Evolutionary conservation across 2,797 vertebrate species (phyloP).

Genomic region (Echeneis naucrates): DNA sequence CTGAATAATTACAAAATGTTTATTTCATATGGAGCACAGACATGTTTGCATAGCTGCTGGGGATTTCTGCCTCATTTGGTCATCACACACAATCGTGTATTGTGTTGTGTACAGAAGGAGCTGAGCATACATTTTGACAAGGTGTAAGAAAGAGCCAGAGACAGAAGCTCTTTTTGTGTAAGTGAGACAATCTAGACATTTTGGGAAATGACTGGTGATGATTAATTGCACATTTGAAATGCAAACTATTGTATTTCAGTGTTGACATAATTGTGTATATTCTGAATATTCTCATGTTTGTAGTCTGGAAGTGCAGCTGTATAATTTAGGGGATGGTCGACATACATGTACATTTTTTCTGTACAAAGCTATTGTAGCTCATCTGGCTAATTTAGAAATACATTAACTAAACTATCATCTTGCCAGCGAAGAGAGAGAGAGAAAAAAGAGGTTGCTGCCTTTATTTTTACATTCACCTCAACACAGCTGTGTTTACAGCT

Average conservation of each 20-base stretch:
- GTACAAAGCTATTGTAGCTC: background rate
- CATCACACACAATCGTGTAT: constrained; percentile 55
- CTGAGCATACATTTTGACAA: constrained; percentile 45
- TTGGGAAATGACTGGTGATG: constrained; percentile 23
- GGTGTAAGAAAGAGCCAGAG: constrained; percentile 33
- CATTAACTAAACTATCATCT: background rate
- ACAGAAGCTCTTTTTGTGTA: constrained; percentile 40
- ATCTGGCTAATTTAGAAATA: constrained; percentile 19
- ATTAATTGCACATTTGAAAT: constrained; percentile 16
- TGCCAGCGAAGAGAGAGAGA: background rate
- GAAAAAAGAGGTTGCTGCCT: constrained; percentile 27
- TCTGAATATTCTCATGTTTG: background rate
- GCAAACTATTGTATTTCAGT: background rate
- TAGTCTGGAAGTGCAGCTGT: background rate
- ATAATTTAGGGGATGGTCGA: background rate
- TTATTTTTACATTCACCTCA: constrained; percentile 45
- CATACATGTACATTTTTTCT: background rate
- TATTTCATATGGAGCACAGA: constrained; percentile 74
- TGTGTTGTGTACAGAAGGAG: constrained; percentile 50
- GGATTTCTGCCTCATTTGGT: constrained; percentile 80
- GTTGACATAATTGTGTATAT: background rate
- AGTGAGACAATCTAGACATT: constrained; percentile 12
- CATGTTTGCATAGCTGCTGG: constrained; percentile 77
- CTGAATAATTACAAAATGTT: constrained; percentile 75
- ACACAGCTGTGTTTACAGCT: constrained; percentile 73